Conservation (phyloP, 2,888 invertebrate genomes). For the Synanthedon andrenaeformis region DNA sequence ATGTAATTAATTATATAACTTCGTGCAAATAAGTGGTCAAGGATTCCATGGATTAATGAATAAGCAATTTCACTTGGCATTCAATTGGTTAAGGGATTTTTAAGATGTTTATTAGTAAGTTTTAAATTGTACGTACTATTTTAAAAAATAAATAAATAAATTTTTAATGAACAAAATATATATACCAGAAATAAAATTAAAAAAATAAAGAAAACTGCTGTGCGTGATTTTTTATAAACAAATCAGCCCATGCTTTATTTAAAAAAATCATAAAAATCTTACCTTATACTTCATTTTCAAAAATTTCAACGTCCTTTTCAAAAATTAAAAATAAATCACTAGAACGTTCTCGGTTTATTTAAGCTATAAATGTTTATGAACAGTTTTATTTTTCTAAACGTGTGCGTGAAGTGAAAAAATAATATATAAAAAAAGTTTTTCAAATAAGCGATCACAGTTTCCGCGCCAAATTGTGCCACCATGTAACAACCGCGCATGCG, state of each 20-base stretch:
- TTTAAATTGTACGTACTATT: too few species aligned
- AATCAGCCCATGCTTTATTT: too few species aligned
- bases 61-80: neutral
- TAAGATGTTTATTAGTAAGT: too few species aligned
- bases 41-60: neutral
- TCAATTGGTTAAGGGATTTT: too few species aligned
- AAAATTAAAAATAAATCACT: neutral
- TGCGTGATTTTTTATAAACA: too few species aligned
- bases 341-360: neutral
- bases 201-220: too few species aligned
- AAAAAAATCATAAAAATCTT: neutral
- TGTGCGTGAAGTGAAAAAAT: neutral
- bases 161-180: too few species aligned
- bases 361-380: neutral
- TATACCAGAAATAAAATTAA: too few species aligned
- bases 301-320: neutral
- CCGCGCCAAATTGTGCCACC: slow-evolving; percentile 6
- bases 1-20: neutral
- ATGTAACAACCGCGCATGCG: slow-evolving; percentile 7
- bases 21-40: neutral
- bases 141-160: too few species aligned
- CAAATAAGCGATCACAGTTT: neutral
- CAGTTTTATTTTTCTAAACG: neutral
- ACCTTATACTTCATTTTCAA: slow-evolving; percentile 10
- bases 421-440: neutral